phyloP scores from a whole-genome alignment of 2,888 invertebrate genomes.

The Lumbricus terrestris region DNA sequence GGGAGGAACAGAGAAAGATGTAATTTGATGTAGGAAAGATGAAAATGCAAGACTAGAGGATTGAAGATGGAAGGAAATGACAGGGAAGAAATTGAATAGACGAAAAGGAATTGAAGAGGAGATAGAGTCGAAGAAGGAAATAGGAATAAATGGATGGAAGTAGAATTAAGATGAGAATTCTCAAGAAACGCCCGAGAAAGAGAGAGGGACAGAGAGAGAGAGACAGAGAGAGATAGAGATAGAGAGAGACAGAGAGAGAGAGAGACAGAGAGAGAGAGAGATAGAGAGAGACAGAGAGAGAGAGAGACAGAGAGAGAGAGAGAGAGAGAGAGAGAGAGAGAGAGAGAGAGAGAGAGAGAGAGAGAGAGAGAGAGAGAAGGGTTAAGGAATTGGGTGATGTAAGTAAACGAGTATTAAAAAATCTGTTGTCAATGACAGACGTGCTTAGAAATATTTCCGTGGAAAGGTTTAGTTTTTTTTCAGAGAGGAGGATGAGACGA shows the following conservation, averaged over 20 bases:
- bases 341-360: too few species aligned
- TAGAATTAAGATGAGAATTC: not conserved
- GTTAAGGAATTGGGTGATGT: not conserved
- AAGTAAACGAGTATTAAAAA: not conserved
- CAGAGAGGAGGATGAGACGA: too few species aligned
- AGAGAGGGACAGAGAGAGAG: too few species aligned
- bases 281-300: too few species aligned
- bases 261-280: too few species aligned
- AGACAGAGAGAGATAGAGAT: too few species aligned
- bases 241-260: too few species aligned
- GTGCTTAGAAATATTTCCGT: not conserved
- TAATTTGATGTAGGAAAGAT: not conserved
- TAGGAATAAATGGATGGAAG: not conserved
- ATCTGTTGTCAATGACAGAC: not conserved
- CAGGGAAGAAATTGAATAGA: not conserved
- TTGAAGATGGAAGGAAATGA: not conserved
- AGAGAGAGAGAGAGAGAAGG: too few species aligned
- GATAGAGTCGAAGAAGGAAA: not conserved
- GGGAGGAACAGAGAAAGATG: conserved; percentile 19
- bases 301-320: too few species aligned
- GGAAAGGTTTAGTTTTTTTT: not conserved
- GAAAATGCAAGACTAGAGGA: not conserved
- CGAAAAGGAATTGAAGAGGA: not conserved
- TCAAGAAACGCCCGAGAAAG: too few species aligned
- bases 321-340: too few species aligned